Base-by-base conservation (phyloP, 2,888 invertebrate species). In the Punctoribates punctum region DNA sequence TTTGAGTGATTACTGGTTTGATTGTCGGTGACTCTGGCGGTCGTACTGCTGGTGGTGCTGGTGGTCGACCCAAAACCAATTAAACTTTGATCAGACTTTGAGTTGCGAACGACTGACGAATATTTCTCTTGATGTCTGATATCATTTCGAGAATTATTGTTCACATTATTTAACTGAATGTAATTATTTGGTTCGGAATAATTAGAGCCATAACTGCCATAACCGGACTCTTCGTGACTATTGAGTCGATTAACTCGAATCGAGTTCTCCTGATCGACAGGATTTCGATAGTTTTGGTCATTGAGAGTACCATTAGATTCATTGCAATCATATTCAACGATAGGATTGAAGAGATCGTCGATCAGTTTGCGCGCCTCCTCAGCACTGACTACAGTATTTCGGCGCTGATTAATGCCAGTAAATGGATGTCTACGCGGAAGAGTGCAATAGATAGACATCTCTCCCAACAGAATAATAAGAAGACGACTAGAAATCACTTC, bases 391-490 rank as follows among this genome's bases (percentile, higher is more conserved):
- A 67, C 67, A 27, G 67, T 67, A 20, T 42, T 67, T 15, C 67
- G 34, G 20, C 42, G n/a, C 42, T 67, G 67, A 38, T 67, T 67
- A 42, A 42, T 42, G 23, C 42, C 67, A 67, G 23, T 17, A 27
- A 20, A 67, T 20, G 34, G 67, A 27, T 67, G 42, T 29, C 67
- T 34, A 67, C 67, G 67, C 29, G 67, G 67, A 67, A 67, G 67
- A 67, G 67, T 67, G n/a, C 67, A 67, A 67, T 67, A 67, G 13
- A 67, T 67, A 42, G 67, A 67, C 67, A 67, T 67, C 54, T 54
- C 11, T 54, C 15, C 5, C 2, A 51, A n/a, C 20, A 20, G 11
- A 9, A 9, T 42, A 51, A 5, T 2, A 20, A 51, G 17, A 17
- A 48, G 15, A 15, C 9, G 51, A 51, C n/a, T 51, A 17, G 51